A percentile compares a stretch with the other conserved stretches of the same genome.
phyloP scores from a whole-genome alignment of 2,888 invertebrate species.

The Marronus borbonicus region DNA sequence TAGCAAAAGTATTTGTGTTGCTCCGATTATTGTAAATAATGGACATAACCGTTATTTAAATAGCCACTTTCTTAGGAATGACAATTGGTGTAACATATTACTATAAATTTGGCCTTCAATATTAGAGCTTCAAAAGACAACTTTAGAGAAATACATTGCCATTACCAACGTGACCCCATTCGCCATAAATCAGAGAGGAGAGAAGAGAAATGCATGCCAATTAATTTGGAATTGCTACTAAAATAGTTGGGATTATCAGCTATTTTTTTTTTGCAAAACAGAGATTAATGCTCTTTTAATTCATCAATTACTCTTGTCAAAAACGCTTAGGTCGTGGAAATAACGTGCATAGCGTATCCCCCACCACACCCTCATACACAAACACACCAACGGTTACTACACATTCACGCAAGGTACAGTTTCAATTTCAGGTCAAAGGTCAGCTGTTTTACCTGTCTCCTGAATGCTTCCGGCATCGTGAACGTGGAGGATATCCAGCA shows the following conservation, averaged over 20 bases:
- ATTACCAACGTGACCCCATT: not conserved
- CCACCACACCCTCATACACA: constrained; percentile 18
- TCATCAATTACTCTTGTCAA: constrained; percentile 2
- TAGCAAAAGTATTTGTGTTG: no score
- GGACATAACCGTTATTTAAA: no score
- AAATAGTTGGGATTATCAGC: no score
- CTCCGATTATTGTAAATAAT: no score
- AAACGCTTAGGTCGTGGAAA: not conserved
- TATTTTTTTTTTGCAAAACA: no score
- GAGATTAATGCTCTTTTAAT: no score
- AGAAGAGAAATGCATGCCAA: not conserved
- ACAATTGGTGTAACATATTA: no score
- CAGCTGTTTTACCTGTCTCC: constrained; percentile 79
- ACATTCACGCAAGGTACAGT: constrained; percentile 22
- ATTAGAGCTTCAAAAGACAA: not conserved
- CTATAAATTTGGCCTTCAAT: not conserved
- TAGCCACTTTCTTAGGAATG: no score
- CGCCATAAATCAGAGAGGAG: not conserved
- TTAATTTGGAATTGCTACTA: no score
- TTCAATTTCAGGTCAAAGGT: constrained; percentile 53
- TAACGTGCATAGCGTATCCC: not conserved
- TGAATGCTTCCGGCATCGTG: constrained; percentile 93
- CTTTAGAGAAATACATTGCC: not conserved
- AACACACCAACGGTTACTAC: not conserved
- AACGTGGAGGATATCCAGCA: constrained; percentile 96